Evolutionary conservation across 2,797 vertebrate species (phyloP).

Genomic region (Xyrichtys novacula): DNA sequence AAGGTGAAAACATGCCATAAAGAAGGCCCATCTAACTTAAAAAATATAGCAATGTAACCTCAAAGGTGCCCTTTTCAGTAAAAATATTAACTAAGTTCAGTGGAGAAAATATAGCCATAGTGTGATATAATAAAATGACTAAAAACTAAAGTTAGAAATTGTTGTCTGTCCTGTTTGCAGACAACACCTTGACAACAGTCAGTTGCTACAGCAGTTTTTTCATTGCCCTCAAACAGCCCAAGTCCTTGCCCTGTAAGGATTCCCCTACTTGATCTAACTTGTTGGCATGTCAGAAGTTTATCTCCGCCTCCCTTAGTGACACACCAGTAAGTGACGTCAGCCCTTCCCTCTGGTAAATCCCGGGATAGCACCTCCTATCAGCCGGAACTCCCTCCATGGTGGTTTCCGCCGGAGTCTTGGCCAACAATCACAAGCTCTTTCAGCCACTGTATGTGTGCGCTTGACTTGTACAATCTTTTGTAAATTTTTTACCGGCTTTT

Average conservation of each 20-base stretch:
- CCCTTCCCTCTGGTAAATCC: constrained; percentile 22
- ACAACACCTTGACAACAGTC: too few relatives aligned
- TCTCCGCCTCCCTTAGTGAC: neutral
- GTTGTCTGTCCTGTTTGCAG: too few relatives aligned
- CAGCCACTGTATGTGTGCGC: neutral
- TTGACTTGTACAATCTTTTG: neutral
- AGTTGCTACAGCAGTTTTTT: too few relatives aligned
- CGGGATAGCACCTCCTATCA: constrained; percentile 6
- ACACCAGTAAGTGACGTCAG: constrained; percentile 16
- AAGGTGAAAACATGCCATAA: too few relatives aligned
- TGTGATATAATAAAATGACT: too few relatives aligned
- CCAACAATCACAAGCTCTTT: constrained; percentile 24
- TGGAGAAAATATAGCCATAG: too few relatives aligned
- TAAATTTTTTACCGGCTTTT: neutral
- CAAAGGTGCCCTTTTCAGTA: too few relatives aligned
- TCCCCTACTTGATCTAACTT: neutral
- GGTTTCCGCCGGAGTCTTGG: constrained; percentile 39
- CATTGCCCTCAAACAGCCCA: neutral
- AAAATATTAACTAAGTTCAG: too few relatives aligned
- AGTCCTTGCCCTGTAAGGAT: neutral
- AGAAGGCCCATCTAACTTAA: too few relatives aligned
- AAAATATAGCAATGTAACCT: too few relatives aligned
- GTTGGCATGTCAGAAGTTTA: neutral
- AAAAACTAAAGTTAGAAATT: neutral
- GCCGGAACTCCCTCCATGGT: constrained; percentile 59